Evolutionary conservation across 1,140 invertebrate genomes (phyloP).

Genomic region (Idris sp.): DNA sequence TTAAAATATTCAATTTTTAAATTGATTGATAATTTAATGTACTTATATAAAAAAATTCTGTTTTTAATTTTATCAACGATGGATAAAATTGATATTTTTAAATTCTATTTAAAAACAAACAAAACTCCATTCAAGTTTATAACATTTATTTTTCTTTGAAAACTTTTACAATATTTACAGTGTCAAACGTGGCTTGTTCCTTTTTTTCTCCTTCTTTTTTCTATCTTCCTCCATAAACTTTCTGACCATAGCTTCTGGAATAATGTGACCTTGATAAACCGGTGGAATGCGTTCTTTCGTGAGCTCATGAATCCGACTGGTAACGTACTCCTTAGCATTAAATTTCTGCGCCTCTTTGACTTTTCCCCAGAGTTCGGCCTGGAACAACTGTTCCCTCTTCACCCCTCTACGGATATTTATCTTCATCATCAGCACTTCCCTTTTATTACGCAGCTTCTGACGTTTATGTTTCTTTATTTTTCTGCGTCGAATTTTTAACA

Average conservation of each 20-base stretch:
- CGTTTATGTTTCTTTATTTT: conserved; percentile 94
- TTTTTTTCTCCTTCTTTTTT: conserved; percentile 36
- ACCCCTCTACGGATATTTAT: conserved; percentile 83
- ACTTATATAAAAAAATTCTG: too few species aligned
- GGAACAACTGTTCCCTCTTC: conserved; percentile 87
- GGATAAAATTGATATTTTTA: too few species aligned
- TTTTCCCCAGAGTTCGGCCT: conserved; percentile 83
- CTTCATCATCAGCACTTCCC: conserved; percentile 87
- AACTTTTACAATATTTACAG: conserved; percentile 50
- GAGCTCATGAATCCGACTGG: conserved; percentile 80
- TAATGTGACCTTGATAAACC: conserved; percentile 81
- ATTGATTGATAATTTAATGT: too few species aligned
- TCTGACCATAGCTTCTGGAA: conserved; percentile 83
- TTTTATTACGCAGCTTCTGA: conserved; percentile 86
- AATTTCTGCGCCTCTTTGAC: conserved; percentile 86
- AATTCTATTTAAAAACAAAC: too few species aligned
- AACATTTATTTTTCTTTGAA: conserved; percentile 2
- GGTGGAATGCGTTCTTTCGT: conserved; percentile 82
- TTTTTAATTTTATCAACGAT: too few species aligned
- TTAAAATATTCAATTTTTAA: too few species aligned
- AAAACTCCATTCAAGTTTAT: too few species aligned
- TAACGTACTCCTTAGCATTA: conserved; percentile 85
- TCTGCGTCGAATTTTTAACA: conserved; percentile 84
- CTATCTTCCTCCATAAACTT: conserved; percentile 70
- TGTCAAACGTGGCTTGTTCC: conserved; percentile 56